phyloP scores from a whole-genome alignment of 92 coral and sea anemone genomes.

The Epizoanthus illoricatus region DNA sequence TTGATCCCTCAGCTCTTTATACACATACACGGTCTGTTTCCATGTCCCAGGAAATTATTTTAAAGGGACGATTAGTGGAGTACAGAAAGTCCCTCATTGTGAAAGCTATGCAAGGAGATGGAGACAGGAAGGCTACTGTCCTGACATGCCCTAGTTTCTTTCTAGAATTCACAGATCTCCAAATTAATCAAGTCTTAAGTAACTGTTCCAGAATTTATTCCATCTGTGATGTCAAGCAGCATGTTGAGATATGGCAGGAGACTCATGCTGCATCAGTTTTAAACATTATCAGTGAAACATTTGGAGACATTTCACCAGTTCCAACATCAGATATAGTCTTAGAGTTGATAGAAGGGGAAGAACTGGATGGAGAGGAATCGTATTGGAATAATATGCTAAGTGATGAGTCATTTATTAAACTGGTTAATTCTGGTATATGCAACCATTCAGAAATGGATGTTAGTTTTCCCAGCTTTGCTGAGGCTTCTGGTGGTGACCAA shows the following conservation, averaged over 20 bases:
- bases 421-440: conserved; percentile 15
- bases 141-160: conserved; percentile 55
- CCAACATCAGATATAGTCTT: conserved; percentile 33
- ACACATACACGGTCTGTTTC: conserved; percentile 37
- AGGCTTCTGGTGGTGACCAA: neutral
- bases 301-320: conserved; percentile 45
- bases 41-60: conserved; percentile 27
- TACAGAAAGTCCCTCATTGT: conserved; percentile 30
- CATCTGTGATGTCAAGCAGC: conserved; percentile 40
- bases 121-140: conserved; percentile 31
- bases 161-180: conserved; percentile 53
- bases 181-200: conserved; percentile 38
- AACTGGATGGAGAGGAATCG: conserved; percentile 23
- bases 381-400: conserved; percentile 52
- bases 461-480: conserved; percentile 2
- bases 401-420: conserved; percentile 39
- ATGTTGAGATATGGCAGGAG: conserved; percentile 58
- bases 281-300: conserved; percentile 32
- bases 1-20: neutral
- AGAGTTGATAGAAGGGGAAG: conserved; percentile 36
- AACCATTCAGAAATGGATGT: conserved; percentile 3
- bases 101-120: conserved; percentile 24
- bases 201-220: conserved; percentile 45
- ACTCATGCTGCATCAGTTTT: conserved; percentile 53
- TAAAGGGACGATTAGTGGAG: conserved; percentile 14